Evolutionary conservation across 2,888 invertebrate genomes (phyloP), one percentile per base, ranked within the genome.

Genomic region (Artemia sinica): DNA sequence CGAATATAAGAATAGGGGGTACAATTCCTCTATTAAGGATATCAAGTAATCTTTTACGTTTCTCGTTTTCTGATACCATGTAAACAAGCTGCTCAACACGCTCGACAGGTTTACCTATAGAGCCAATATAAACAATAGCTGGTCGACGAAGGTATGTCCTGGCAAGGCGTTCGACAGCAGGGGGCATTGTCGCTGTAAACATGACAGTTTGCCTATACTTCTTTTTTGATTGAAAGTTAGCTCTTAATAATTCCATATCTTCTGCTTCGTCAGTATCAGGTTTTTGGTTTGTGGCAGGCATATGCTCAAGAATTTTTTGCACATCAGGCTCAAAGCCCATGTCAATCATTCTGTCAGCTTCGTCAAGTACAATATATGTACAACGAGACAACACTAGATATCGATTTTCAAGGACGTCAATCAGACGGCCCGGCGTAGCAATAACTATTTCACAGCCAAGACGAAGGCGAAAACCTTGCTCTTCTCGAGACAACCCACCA

Each of bases 141-240:
- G 98, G 98, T 75, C 98, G 83, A 69, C 98, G 83, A 41, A 99
- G 81, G 79, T 98, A 99, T 50, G 87, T 90, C 72, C 95, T 83
- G 0, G 98, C 98, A 72, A 99, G 80, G 71, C 97, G 83, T 80
- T 99, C 98, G 2, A 99, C 95, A 4, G 96, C 91, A 0, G 96
- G 88, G 10, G 96, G 96, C 98, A 99, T 99, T 72, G 98, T 99
- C 5, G 98, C 98, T 67, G 98, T 98, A 79, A 99, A 99, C 98
- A 99, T 99, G 77, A 99, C 98, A 75, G 98, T 99, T 87, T 86
- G 75, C 77, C 96, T 83, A 78, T 89, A 98, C 78, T 98, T 98
- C 78, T 96, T 90, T 78, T 94, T 96, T 0, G 92, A 86, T 76
- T 89, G 86, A 76, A 96, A 97, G 79, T 98, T 97, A 50, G 88